These are phyloP conservation scores for Phataginus tetradactyla DNA, from an alignment of 2,797 vertebrate species.

Conservation along the genomic window DNA sequence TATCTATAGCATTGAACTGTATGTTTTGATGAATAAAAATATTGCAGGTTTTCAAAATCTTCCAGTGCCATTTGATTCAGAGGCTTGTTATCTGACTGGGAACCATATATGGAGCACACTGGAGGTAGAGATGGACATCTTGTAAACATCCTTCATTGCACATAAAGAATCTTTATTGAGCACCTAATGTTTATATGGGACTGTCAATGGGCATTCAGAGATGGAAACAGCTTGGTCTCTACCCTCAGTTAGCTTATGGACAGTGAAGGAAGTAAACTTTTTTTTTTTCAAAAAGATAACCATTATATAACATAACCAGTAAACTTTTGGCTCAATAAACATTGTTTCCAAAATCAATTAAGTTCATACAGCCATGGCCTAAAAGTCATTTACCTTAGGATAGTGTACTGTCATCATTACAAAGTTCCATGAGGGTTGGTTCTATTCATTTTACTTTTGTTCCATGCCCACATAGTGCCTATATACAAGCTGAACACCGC, in stretches of 20 bases:
- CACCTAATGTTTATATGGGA: background rate
- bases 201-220: background rate
- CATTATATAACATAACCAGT: background rate
- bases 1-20: background rate
- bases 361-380: background rate
- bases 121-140: background rate
- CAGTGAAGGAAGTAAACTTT: background rate
- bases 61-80: background rate
- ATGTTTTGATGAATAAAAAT: constrained; percentile 14
- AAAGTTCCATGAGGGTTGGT: background rate
- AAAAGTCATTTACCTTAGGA: background rate
- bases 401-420: background rate
- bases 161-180: background rate
- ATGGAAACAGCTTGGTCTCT: background rate
- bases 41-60: background rate
- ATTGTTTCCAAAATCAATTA: background rate
- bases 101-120: background rate
- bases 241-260: background rate
- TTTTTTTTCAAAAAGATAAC: background rate
- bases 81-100: background rate
- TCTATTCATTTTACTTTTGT: background rate
- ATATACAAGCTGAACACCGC: background rate
- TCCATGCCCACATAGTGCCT: background rate
- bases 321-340: background rate
- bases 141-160: background rate